These are phyloP conservation scores for Zoanthus sociatus DNA, from an alignment of 92 coral and sea anemone genomes.

Conservation along the genomic window DNA sequence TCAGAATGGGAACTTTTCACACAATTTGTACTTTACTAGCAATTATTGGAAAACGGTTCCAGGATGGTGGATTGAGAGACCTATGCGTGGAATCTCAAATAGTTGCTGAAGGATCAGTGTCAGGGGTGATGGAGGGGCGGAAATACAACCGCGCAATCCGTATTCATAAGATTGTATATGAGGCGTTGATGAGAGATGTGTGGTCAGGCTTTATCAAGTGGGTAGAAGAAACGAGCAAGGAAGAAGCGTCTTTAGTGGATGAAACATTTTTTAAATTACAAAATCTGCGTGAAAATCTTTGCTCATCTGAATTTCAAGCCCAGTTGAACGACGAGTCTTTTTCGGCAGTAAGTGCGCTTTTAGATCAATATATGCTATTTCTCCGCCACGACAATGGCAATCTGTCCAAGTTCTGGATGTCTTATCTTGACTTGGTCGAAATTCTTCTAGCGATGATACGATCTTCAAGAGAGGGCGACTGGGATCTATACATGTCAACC, in stretches of 20 bases:
- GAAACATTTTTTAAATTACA: constrained; percentile 6
- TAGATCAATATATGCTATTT: too few relatives aligned
- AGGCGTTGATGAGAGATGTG: constrained; percentile 35
- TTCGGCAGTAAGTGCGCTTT: too few relatives aligned
- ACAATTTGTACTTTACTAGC: constrained; percentile 46
- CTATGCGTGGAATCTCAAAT: constrained; percentile 38
- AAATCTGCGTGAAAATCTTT: constrained; percentile 7
- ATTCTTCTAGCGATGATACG: too few relatives aligned
- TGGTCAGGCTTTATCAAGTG: constrained; percentile 39
- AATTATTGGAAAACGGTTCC: constrained; percentile 56
- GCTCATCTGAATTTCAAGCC: constrained; percentile 29
- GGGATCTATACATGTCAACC: too few relatives aligned
- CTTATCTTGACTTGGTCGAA: too few relatives aligned
- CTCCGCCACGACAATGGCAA: too few relatives aligned
- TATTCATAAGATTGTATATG: constrained; percentile 35
- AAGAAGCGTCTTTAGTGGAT: constrained; percentile 37
- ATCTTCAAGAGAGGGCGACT: too few relatives aligned
- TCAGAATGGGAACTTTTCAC: constrained; percentile 42
- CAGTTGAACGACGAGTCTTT: constrained; percentile 3
- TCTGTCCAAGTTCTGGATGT: too few relatives aligned
- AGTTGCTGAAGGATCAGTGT: constrained; percentile 26
- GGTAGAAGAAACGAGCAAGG: constrained; percentile 20
- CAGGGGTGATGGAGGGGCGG: constrained; percentile 26
- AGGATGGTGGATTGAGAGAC: constrained; percentile 46
- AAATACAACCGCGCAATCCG: constrained; percentile 38